A percentile compares a stretch with the other conserved stretches of the same genome.
Evolutionary conservation across 2,113 vertebrate genomes (phyloP).

Genomic region (Rafetus swinhoei): DNA sequence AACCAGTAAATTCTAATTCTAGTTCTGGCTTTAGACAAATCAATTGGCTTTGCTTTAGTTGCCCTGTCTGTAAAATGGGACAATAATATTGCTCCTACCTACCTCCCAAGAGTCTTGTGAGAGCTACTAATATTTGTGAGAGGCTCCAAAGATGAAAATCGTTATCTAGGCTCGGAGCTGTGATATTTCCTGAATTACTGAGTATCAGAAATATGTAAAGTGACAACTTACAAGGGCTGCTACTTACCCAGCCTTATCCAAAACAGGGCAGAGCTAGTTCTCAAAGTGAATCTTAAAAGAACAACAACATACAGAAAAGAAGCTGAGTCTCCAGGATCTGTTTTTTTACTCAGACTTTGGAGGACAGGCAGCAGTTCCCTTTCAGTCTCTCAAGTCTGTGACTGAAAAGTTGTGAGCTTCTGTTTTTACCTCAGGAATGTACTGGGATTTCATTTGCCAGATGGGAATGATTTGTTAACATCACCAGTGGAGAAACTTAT

Average conservation of each 20-base stretch:
- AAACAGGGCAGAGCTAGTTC: not conserved
- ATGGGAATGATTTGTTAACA: not conserved
- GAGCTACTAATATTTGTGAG: not conserved
- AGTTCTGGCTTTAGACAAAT: not conserved
- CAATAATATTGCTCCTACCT: not conserved
- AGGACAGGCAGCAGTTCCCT: not conserved
- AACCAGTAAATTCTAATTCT: not conserved
- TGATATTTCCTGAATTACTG: not conserved
- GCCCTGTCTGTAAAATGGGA: not conserved
- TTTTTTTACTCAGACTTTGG: not conserved
- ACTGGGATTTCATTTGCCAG: not conserved
- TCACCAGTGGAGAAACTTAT: constrained; percentile 7
- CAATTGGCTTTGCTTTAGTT: not conserved
- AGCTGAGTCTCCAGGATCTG: not conserved
- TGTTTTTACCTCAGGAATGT: not conserved
- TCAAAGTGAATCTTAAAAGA: not conserved
- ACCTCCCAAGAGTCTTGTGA: not conserved
- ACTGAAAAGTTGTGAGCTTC: not conserved
- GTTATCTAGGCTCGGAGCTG: not conserved
- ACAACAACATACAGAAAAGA: not conserved
- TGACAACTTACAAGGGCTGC: not conserved
- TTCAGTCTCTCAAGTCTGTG: not conserved
- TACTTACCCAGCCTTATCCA: not conserved
- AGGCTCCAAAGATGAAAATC: not conserved
- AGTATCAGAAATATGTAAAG: not conserved